phyloP scores from a whole-genome alignment of 2,113 vertebrate species.

The Aphelocoma coerulescens region DNA sequence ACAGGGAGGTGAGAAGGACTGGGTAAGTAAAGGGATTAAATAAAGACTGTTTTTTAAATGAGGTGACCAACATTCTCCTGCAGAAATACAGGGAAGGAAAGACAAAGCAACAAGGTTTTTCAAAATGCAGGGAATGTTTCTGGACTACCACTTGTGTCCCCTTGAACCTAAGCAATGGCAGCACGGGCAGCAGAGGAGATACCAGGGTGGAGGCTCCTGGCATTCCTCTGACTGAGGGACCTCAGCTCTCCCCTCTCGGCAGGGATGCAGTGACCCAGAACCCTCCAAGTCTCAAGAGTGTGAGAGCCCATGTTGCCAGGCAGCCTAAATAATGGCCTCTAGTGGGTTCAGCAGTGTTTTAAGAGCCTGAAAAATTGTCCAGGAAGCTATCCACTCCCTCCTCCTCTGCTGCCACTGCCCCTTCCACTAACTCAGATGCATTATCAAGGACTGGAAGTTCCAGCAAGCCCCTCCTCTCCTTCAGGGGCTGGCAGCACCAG shows the following conservation, averaged over 20 bases:
- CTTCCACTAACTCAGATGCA: not conserved
- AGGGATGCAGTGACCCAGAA: not conserved
- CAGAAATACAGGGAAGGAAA: not conserved
- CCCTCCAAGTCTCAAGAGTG: not conserved
- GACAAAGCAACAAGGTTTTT: not conserved
- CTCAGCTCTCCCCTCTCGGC: not conserved
- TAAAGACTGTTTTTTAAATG: not conserved
- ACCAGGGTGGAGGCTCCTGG: not conserved
- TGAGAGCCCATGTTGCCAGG: not conserved
- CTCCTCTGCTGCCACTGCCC: not conserved
- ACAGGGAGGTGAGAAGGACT: not conserved
- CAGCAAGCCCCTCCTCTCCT: conserved; percentile 48
- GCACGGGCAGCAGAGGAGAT: not conserved
- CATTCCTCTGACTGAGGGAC: not conserved
- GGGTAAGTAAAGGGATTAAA: not conserved
- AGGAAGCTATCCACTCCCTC: not conserved
- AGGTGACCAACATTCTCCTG: not conserved
- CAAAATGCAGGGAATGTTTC: not conserved
- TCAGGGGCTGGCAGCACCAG: not conserved
- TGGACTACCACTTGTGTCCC: not conserved
- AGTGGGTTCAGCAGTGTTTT: not conserved
- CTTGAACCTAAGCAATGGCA: not conserved
- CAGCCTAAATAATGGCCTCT: conserved; percentile 17
- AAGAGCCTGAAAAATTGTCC: conserved; percentile 6
- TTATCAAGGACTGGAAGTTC: not conserved